Conservation (phyloP, 2,888 invertebrate genomes). For the Amaurobius ferox region DNA sequence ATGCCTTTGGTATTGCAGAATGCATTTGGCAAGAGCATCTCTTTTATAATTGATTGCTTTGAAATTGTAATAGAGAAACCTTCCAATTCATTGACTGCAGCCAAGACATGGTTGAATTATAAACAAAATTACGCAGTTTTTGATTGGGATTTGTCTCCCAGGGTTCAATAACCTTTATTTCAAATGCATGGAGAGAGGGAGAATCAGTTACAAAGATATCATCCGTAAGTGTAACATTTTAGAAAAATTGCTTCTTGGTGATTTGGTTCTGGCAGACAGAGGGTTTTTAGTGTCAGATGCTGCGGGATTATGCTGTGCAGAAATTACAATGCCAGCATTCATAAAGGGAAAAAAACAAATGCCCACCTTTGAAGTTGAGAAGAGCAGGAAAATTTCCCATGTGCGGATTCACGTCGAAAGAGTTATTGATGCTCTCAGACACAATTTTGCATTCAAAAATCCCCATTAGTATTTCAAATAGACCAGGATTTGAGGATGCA, state of each 20-base stretch:
- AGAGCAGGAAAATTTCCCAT: conserved; percentile 26
- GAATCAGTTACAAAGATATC: conserved; percentile 74
- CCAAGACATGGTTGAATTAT: conserved; percentile 73
- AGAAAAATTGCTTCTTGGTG: conserved; percentile 71
- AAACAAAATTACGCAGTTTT: conserved; percentile 74
- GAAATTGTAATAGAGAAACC: conserved; percentile 7
- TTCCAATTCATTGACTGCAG: not conserved
- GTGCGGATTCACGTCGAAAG: conserved; percentile 73
- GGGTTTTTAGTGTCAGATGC: conserved; percentile 73
- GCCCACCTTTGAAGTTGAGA: not conserved
- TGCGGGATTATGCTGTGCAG: not conserved
- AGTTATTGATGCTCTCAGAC: conserved; percentile 46
- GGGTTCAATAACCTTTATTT: conserved; percentile 73
- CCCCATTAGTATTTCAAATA: no score
- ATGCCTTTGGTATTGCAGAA: not conserved
- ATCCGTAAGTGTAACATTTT: conserved; percentile 73
- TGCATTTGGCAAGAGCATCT: not conserved
- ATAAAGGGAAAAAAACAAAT: not conserved
- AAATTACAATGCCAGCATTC: not conserved
- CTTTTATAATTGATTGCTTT: conserved; percentile 20
- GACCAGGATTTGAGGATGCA: no score
- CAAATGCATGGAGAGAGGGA: conserved; percentile 73
- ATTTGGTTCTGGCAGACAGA: conserved; percentile 73
- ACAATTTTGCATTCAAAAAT: no score
- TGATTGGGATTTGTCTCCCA: conserved; percentile 75